These are phyloP conservation scores for Osmerus mordax DNA, from an alignment of 2,113 vertebrate species.

Conservation along the genomic window DNA sequence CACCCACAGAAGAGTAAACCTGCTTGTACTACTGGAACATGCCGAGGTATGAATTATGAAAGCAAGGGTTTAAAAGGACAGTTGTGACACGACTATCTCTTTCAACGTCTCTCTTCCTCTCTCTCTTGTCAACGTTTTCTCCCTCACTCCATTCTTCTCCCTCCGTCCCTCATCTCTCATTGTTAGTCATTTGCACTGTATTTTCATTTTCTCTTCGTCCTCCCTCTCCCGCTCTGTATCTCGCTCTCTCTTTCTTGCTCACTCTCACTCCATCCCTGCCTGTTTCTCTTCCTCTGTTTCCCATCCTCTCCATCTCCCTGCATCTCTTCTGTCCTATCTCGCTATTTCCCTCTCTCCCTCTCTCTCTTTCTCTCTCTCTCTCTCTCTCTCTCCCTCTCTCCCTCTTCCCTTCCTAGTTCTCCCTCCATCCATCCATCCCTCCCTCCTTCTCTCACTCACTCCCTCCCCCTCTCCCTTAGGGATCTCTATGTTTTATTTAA, in stretches of 20 bases:
- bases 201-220: conserved; percentile 3
- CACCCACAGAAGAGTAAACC: too few species aligned
- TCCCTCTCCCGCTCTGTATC: conserved; percentile 10
- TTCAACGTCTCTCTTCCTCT: conserved; percentile 10
- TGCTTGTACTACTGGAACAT: too few species aligned
- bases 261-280: conserved; percentile 18
- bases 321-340: too few species aligned
- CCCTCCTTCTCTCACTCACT: conserved; percentile 13
- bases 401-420: conserved; percentile 1
- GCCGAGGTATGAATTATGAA: conserved; percentile 32
- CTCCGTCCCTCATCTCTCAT: conserved; percentile 5
- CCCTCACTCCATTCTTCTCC: conserved; percentile 11
- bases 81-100: conserved; percentile 7
- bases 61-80: conserved; percentile 14
- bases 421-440: not conserved
- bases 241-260: not conserved
- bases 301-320: conserved; percentile 19
- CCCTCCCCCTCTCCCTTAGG: conserved; percentile 12
- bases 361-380: not conserved
- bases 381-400: conserved; percentile 15
- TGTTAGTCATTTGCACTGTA: conserved; percentile 12
- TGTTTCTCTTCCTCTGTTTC: conserved; percentile 14
- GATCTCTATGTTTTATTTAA: not conserved
- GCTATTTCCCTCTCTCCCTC: not conserved
- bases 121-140: conserved; percentile 12